A percentile compares a stretch with the other conserved stretches of the same genome.
phyloP scores from a whole-genome alignment of 2,888 invertebrate genomes.

The Apomyelois bistriatella region DNA sequence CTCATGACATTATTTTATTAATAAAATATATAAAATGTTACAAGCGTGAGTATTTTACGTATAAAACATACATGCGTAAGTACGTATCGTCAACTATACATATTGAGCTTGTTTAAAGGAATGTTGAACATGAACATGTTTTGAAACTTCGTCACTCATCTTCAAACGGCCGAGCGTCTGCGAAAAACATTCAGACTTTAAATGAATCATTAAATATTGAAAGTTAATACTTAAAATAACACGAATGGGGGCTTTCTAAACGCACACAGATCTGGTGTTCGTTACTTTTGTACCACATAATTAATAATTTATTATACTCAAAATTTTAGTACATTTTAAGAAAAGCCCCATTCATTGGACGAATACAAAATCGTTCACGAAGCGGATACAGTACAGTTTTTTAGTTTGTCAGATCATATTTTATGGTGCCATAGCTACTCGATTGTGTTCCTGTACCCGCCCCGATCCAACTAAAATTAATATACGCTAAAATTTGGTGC shows the following conservation, averaged over 20 bases:
- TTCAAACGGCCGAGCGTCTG: conserved; percentile 19
- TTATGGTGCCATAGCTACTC: too few relatives aligned
- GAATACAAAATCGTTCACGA: too few relatives aligned
- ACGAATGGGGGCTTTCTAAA: not conserved
- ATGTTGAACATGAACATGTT: not conserved
- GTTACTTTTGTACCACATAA: too few relatives aligned
- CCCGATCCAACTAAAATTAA: conserved; percentile 1
- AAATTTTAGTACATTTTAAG: too few relatives aligned
- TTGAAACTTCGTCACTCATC: conserved; percentile 19
- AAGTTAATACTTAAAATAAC: conserved; percentile 20
- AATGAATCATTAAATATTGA: conserved; percentile 11
- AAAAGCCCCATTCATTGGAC: too few relatives aligned
- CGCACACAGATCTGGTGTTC: too few relatives aligned
- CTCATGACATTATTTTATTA: conserved; percentile 6
- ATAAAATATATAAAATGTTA: conserved; percentile 8
- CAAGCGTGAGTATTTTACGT: conserved; percentile 19
- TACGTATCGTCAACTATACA: conserved; percentile 31
- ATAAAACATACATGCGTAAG: conserved; percentile 34
- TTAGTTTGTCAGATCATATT: too few relatives aligned
- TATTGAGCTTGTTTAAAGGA: conserved; percentile 13
- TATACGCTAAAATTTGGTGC: conserved; percentile 29
- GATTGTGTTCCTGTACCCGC: too few relatives aligned
- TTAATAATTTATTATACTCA: too few relatives aligned
- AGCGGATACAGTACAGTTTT: too few relatives aligned
- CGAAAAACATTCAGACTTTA: conserved; percentile 15